Evolutionary conservation across 2,797 vertebrate genomes (phyloP).

Genomic region (Pitangus sulphuratus): DNA sequence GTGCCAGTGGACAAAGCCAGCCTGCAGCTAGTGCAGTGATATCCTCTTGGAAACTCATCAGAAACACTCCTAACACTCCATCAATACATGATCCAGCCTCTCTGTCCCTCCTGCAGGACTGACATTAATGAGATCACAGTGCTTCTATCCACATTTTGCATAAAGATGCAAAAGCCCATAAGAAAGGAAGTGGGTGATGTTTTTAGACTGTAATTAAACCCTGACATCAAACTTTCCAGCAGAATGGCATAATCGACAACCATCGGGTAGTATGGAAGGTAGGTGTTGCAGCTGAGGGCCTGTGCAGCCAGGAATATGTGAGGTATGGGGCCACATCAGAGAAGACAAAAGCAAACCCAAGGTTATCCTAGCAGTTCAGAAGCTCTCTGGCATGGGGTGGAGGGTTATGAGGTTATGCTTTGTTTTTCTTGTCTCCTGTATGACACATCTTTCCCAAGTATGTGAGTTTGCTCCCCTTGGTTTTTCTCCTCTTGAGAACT

Average conservation of each 20-base stretch:
- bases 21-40: neutral
- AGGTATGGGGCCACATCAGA: neutral
- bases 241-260: neutral
- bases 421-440: neutral
- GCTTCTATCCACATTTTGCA: slow-evolving; percentile 41
- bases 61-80: neutral
- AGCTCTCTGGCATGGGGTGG: neutral
- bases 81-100: neutral
- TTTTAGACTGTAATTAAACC: slow-evolving; percentile 39
- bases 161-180: slow-evolving; percentile 4
- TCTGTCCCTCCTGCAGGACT: neutral
- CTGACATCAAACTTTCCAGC: neutral
- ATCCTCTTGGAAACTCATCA: neutral
- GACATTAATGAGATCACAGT: neutral
- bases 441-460: neutral
- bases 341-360: neutral
- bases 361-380: neutral
- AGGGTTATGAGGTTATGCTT: neutral
- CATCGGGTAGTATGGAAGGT: neutral
- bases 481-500: neutral
- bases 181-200: slow-evolving; percentile 46
- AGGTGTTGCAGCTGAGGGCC: neutral
- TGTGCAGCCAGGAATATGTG: neutral
- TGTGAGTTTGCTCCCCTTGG: neutral
- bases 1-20: neutral